A percentile compares a stretch with the other conserved stretches of the same genome.
Evolutionary conservation across 2,888 invertebrate genomes (phyloP).

Genomic region (Apodemia zela): DNA sequence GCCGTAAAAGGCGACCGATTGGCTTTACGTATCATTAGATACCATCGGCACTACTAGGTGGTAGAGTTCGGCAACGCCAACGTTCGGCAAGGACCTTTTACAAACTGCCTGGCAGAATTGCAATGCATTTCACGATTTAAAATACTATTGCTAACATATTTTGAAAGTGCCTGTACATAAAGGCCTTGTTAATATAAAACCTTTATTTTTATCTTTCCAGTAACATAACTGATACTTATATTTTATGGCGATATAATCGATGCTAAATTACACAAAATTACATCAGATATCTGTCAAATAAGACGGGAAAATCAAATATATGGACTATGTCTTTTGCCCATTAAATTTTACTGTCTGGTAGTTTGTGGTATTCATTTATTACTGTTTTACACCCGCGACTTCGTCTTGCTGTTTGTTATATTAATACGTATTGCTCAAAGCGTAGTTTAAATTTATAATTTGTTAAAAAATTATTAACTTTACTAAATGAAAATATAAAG

Average conservation of each 20-base stretch:
- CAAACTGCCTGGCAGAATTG: no score
- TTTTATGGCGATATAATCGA: slow-evolving; percentile 19
- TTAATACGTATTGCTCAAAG: no score
- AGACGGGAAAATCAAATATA: slow-evolving; percentile 3
- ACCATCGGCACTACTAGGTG: no score
- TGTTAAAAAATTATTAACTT: no score
- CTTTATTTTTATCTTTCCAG: slow-evolving; percentile 9
- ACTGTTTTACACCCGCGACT: neutral
- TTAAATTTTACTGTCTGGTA: slow-evolving; percentile 2
- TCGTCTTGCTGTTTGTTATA: neutral
- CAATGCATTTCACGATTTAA: no score
- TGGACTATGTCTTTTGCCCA: neutral
- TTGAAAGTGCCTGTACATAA: neutral
- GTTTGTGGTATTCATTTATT: neutral
- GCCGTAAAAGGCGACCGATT: no score
- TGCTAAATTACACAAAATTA: slow-evolving; percentile 27
- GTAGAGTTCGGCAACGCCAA: no score
- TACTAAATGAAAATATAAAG: no score
- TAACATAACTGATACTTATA: slow-evolving; percentile 16
- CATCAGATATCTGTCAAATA: slow-evolving; percentile 36
- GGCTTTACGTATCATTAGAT: no score
- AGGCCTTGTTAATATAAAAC: neutral
- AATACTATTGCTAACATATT: neutral
- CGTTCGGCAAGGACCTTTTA: no score
- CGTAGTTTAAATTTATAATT: no score